phyloP scores from a whole-genome alignment of 2,797 vertebrate species.

The Onychomys leucogaster region DNA sequence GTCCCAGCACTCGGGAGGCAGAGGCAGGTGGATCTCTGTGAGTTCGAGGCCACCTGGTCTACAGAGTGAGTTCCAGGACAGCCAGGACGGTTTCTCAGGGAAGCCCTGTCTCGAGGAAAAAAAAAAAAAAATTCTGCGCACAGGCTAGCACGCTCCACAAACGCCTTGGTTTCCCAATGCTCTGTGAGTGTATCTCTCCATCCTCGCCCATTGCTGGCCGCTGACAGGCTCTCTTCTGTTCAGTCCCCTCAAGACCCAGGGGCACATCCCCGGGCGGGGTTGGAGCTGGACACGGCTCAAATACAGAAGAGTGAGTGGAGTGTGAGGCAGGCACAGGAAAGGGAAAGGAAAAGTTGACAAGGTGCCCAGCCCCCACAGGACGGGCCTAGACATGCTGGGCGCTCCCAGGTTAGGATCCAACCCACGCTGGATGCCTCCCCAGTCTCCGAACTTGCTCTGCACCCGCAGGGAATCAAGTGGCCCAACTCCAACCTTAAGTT shows the following conservation, averaged over 20 bases:
- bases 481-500: background rate
- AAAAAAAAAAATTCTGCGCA: background rate
- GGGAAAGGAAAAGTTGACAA: constrained; percentile 7
- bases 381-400: constrained; percentile 63
- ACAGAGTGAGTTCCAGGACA: too few species aligned
- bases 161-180: constrained; percentile 51
- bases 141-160: background rate
- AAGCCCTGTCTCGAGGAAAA: too few species aligned
- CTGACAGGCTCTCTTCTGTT: constrained; percentile 56
- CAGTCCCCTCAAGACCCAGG: background rate
- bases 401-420: constrained; percentile 42
- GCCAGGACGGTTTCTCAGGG: too few species aligned
- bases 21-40: too few species aligned
- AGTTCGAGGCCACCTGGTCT: too few species aligned
- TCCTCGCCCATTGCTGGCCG: background rate
- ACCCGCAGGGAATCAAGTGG: background rate
- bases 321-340: background rate
- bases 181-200: background rate
- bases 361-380: constrained; percentile 1
- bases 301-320: constrained; percentile 36
- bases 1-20: too few species aligned
- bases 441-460: background rate
- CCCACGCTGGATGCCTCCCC: constrained; percentile 53
- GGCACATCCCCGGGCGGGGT: background rate
- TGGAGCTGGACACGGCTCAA: background rate